These are phyloP conservation scores for Piprites chloris DNA, from an alignment of 2,113 vertebrate genomes.

Conservation along the genomic window DNA sequence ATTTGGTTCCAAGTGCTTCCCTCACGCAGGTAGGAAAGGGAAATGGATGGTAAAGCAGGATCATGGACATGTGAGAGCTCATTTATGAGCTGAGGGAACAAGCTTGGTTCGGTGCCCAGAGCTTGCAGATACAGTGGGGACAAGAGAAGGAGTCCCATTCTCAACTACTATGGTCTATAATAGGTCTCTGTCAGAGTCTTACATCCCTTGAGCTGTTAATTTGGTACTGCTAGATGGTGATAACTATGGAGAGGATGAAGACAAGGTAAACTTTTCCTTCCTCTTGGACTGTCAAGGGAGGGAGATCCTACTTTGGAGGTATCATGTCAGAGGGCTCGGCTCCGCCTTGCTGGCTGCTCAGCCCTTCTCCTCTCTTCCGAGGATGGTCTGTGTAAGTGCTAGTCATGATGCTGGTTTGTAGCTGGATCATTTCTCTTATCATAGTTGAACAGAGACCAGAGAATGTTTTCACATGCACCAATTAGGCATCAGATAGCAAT, in stretches of 20 bases:
- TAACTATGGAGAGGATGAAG: not conserved
- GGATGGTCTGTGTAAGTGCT: not conserved
- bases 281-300: not conserved
- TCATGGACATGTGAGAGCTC: not conserved
- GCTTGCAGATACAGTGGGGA: accelerated
- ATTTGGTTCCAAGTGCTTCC: not conserved
- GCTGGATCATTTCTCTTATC: not conserved
- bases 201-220: accelerated
- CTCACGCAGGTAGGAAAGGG: not conserved
- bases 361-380: not conserved
- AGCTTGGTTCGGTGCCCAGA: not conserved
- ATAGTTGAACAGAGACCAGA: not conserved
- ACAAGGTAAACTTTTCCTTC: not conserved
- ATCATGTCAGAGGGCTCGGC: not conserved
- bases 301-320: not conserved
- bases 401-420: not conserved
- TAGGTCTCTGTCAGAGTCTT: not conserved
- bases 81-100: not conserved
- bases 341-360: not conserved
- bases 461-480: not conserved
- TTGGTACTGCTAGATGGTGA: not conserved
- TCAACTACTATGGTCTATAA: not conserved
- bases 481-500: not conserved
- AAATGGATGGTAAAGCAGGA: not conserved
- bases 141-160: not conserved